phyloP scores from a whole-genome alignment of 2,797 vertebrate genomes.

The Pempheris klunzingeri region DNA sequence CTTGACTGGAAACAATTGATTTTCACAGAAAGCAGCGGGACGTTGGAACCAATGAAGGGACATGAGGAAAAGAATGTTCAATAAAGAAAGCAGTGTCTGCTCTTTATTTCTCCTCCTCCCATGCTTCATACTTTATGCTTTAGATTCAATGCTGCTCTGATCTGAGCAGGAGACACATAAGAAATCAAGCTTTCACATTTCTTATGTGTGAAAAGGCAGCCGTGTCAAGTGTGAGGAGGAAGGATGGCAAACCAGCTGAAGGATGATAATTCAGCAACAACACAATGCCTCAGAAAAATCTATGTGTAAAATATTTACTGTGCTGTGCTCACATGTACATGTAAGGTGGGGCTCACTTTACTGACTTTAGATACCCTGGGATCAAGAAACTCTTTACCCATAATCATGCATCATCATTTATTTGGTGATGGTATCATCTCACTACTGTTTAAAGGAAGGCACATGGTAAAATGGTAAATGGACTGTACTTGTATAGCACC shows the following conservation, averaged over 20 bases:
- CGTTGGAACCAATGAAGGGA: slow-evolving; percentile 41
- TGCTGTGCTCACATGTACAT: slow-evolving; percentile 1
- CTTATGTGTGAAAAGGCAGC: slow-evolving; percentile 32
- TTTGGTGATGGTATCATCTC: no score
- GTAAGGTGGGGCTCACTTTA: not conserved
- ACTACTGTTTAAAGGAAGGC: no score
- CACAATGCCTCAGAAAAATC: slow-evolving; percentile 11
- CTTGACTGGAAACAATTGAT: slow-evolving; percentile 71
- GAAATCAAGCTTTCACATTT: slow-evolving; percentile 52
- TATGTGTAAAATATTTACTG: slow-evolving; percentile 15
- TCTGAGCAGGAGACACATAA: slow-evolving; percentile 29
- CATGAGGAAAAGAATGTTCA: slow-evolving; percentile 44
- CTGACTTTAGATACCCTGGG: not conserved
- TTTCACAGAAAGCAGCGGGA: slow-evolving; percentile 55
- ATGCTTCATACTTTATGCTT: slow-evolving; percentile 30
- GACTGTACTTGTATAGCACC: no score
- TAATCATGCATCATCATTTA: not conserved
- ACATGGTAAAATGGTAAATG: no score
- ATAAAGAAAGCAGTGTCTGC: slow-evolving; percentile 50
- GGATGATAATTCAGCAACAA: slow-evolving; percentile 30
- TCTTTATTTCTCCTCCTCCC: not conserved
- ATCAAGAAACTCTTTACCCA: not conserved
- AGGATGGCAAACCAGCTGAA: slow-evolving; percentile 55
- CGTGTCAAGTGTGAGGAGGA: slow-evolving; percentile 35
- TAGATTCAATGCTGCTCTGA: slow-evolving; percentile 25